Evolutionary conservation across 1,140 invertebrate species (phyloP), one percentile per base, ranked within the genome.

Genomic region (Formica exsecta): DNA sequence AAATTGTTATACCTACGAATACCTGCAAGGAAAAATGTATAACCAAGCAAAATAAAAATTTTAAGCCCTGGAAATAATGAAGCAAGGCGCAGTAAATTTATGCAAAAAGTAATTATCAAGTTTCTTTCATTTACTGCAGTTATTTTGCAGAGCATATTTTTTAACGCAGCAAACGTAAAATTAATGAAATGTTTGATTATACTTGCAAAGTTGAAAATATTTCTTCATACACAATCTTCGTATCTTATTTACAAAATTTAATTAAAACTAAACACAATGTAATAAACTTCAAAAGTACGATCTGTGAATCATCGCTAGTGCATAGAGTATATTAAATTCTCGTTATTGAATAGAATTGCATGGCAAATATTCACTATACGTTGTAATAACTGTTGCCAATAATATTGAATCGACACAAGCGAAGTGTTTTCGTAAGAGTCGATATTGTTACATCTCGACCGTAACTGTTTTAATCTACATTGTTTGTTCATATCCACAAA

Each of bases 61-160:
- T 61, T 29, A 83, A 61, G 73, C 48, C 25, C 36, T 5, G 25
- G 7, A 32, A 11, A 11, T 73, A 81, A 81, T 36, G 25, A 48
- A 25, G 16, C 13, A 48, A 22, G 66, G 8, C 16, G 19, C 38
- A 32, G 54, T 74, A 83, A 61, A 83, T 73, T 57, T 8, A 44
- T 32, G 36, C 32, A 73, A n/a, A 83, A 44, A 13, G 41, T 61
- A 73, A 83, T 83, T 83, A 83, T 73, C 13, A 83, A n/a, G 32
- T 41, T 44, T 59, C 61, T 32, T 61, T 29, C 38, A 44, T n/a
- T 16, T 9, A 36, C 48, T 29, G 54, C 5, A 38, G 36, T 13
- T 41, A 44, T 71, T 81, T 44, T 70, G 29, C 8, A 8, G 48
- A 51, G 7, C 51, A 32, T 61, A 57, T 7, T 73, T 61, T 59